Evolutionary conservation across 2,888 invertebrate species (phyloP).

Genomic region (Oscheius onirici): DNA sequence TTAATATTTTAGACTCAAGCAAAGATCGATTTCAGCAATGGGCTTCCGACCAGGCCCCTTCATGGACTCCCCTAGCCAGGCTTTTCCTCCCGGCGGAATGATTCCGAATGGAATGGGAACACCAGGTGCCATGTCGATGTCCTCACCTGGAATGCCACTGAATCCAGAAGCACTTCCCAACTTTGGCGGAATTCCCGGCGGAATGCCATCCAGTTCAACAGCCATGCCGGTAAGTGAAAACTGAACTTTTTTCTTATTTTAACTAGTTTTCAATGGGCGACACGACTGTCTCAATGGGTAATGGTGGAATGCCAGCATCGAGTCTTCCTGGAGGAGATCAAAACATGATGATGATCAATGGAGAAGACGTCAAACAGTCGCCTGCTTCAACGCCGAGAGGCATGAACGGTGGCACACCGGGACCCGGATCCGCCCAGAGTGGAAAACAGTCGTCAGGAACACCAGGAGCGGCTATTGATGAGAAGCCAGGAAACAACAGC

Average conservation of each 20-base stretch:
- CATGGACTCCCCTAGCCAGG: constrained; percentile 49
- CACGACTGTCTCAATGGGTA: constrained; percentile 39
- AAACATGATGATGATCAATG: constrained; percentile 35
- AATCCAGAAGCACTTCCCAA: constrained; percentile 26
- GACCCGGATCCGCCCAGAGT: constrained; percentile 50
- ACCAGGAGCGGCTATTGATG: constrained; percentile 20
- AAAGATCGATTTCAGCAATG: constrained; percentile 15
- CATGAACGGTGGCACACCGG: constrained; percentile 45
- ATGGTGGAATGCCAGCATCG: constrained; percentile 20
- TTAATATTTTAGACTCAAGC: neutral
- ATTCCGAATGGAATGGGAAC: constrained; percentile 57
- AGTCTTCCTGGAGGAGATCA: neutral
- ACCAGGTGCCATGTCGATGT: constrained; percentile 51
- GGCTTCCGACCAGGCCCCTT: constrained; percentile 33
- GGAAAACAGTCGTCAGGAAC: constrained; percentile 29
- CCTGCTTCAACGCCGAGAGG: constrained; percentile 54
- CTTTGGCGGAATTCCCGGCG: constrained; percentile 23
- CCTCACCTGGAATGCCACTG: constrained; percentile 53
- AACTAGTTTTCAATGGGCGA: constrained; percentile 49
- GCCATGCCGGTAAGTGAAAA: constrained; percentile 37
- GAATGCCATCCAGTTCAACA: constrained; percentile 39
- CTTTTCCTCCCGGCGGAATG: constrained; percentile 51
- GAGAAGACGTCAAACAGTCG: constrained; percentile 47
- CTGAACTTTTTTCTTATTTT: neutral
- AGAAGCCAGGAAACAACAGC: constrained; percentile 32